These are phyloP conservation scores for Plebejus melissa DNA, from an alignment of 2,888 invertebrate species.

Conservation along the genomic window DNA sequence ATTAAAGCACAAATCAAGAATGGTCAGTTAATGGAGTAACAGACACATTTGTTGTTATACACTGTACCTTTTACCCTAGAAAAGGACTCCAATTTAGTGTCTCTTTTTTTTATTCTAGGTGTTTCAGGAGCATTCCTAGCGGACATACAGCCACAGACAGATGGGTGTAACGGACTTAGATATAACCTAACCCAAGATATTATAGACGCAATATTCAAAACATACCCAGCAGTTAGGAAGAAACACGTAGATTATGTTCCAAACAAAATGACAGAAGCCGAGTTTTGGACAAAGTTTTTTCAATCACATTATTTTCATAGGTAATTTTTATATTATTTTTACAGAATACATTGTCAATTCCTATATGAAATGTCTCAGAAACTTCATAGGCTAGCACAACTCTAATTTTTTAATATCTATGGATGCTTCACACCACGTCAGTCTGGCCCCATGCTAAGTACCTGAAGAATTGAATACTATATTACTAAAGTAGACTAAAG, in stretches of 20 bases:
- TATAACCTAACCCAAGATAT: constrained; percentile 98
- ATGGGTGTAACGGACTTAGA: constrained; percentile 97
- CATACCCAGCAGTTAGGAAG: constrained; percentile 98
- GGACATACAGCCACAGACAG: constrained; percentile 97
- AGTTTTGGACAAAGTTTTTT: constrained; percentile 99
- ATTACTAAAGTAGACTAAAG: too few species aligned
- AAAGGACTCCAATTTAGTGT: too few species aligned
- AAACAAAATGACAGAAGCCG: constrained; percentile 94
- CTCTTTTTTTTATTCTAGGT: constrained; percentile 56
- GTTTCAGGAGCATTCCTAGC: constrained; percentile 89
- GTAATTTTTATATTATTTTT: constrained; percentile 43
- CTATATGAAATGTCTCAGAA: too few species aligned
- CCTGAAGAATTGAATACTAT: too few species aligned
- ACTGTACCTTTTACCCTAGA: not conserved
- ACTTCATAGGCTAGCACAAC: too few species aligned
- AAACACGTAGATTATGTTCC: constrained; percentile 98
- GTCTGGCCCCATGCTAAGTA: too few species aligned
- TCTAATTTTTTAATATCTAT: too few species aligned
- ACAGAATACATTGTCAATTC: too few species aligned
- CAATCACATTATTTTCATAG: constrained; percentile 99
- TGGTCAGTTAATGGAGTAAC: too few species aligned
- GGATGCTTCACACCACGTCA: too few species aligned
- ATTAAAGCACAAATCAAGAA: too few species aligned
- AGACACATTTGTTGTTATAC: not conserved
- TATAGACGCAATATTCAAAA: constrained; percentile 98